Base-by-base conservation (phyloP, 2,113 vertebrate genomes). In the Ovibos moschatus region DNA sequence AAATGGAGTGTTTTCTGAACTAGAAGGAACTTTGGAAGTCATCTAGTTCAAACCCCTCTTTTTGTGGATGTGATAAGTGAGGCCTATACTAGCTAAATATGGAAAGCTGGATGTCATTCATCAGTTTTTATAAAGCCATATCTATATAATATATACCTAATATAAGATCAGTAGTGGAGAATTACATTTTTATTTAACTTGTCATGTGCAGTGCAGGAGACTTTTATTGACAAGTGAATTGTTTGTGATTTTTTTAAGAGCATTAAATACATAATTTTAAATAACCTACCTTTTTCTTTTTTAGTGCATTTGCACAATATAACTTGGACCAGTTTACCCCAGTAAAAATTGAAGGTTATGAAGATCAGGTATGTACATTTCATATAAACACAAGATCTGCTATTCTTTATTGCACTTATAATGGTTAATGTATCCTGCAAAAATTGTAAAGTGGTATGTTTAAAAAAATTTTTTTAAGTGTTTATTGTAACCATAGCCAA, bases 241-340 rank as follows among this genome's bases (percentile, higher is more conserved):
- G 25, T 74, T 43, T 62, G 33, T 84, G 17, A 57, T 55, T 87
- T 93, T 91, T 92, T 60, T 16, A 23, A 89, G 87, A 91, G 2
- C 19, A 62, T 83, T 97, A 87, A 86, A 19, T 74, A 43, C 57
- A 1, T 86, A 87, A 50, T 95, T 96, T 84, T 91, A 97, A 97
- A 15, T 96, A 81, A 96, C 76, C 19, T 19, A 0, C 53, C 2
- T 55, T 94, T 30, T 98, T 92, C 97, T 96, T 96, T 98, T 98
- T 33, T 97, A 99, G 99, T 99, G 99, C 99, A 43, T 99, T 99
- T 99, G 99, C 99, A 98, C 99, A 99, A 98, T 99, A 99, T 98
- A 99, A 99, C 98, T 98, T 99, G 99, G 99, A 99, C 99, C 99
- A 99, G 99, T 99, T 99, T 98, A 99, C 99, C 94, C 99, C 99